phyloP scores from a whole-genome alignment of 2,113 vertebrate genomes.

The Grallaria varia region DNA sequence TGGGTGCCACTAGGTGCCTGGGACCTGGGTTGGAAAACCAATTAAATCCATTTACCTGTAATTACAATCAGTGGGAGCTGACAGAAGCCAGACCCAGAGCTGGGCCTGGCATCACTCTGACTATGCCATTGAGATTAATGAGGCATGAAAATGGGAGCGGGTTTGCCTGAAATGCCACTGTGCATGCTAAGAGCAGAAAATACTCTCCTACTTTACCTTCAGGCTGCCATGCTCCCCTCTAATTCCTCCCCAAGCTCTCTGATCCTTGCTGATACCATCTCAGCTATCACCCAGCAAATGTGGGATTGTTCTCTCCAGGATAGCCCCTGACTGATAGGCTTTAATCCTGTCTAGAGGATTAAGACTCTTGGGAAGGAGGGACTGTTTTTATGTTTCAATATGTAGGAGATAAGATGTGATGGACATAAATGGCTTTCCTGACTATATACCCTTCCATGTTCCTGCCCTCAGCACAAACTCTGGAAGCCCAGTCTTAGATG shows the following conservation, averaged over 20 bases:
- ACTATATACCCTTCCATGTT: neutral
- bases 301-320: neutral
- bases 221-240: neutral
- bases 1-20: rapidly evolving
- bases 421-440: neutral
- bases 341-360: slow-evolving; percentile 34
- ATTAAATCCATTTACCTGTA: neutral
- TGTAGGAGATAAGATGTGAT: neutral
- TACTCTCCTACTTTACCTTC: neutral
- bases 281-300: neutral
- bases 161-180: neutral
- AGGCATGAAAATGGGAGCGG: neutral
- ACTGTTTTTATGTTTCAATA: neutral
- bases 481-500: neutral
- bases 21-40: neutral
- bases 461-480: neutral
- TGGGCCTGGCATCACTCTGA: neutral
- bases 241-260: neutral
- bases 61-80: neutral
- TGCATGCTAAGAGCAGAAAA: neutral
- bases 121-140: neutral
- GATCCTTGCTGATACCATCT: neutral
- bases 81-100: neutral
- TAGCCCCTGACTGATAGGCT: neutral
- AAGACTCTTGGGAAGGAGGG: neutral